Evolutionary conservation across 2,113 vertebrate genomes (phyloP).

Genomic region (Lipotes vexillifer): DNA sequence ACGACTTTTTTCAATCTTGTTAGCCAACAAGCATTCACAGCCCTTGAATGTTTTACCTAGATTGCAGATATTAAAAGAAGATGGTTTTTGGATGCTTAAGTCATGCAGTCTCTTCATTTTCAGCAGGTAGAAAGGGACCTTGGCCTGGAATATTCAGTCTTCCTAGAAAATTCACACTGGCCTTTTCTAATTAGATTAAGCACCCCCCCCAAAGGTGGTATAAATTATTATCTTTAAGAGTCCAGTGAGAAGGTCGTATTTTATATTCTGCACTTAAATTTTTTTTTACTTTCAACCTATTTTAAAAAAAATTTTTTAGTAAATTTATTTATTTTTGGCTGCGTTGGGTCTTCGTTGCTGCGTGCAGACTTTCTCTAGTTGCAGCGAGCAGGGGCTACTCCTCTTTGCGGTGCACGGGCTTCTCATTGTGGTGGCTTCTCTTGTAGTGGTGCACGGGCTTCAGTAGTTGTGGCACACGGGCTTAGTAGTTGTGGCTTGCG

Average conservation of each 20-base stretch:
- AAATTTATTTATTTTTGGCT: too few relatives aligned
- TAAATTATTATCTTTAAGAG: constrained; percentile 7
- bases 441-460: too few relatives aligned
- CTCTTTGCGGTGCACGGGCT: too few relatives aligned
- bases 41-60: neutral
- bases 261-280: neutral
- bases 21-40: neutral
- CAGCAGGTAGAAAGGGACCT: neutral
- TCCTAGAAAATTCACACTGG: neutral
- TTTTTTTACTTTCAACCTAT: neutral
- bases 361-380: too few relatives aligned
- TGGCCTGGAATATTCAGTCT: neutral
- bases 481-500: too few relatives aligned
- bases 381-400: too few relatives aligned
- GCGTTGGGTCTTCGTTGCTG: too few relatives aligned
- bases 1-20: neutral
- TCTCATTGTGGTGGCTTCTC: too few relatives aligned
- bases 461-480: too few relatives aligned
- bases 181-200: neutral
- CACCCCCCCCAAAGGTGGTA: neutral
- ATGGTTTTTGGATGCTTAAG: neutral
- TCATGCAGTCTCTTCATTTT: constrained; percentile 1
- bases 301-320: neutral
- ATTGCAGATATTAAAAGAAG: neutral
- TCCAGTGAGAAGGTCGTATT: neutral